phyloP scores from a whole-genome alignment of 2,113 vertebrate species.

The Lutjanus erythropterus region DNA sequence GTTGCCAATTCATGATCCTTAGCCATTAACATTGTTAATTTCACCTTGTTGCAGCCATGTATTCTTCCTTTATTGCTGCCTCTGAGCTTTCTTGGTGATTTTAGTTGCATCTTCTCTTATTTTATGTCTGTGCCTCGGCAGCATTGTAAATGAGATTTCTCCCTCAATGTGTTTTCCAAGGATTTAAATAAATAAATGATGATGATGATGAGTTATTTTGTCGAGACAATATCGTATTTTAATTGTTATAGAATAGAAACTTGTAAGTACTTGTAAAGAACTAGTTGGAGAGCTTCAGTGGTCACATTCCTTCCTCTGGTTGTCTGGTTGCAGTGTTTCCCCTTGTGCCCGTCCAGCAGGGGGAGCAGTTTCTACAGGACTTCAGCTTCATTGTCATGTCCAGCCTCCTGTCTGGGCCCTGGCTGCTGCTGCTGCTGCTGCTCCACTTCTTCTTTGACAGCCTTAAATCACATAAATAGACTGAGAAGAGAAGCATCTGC shows the following conservation, averaged over 20 bases:
- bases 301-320: neutral
- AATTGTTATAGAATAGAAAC: neutral
- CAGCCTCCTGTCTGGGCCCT: conserved; percentile 66
- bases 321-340: conserved; percentile 14
- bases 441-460: conserved; percentile 65
- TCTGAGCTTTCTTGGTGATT: no score
- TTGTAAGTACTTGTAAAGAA: neutral
- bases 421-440: conserved; percentile 45
- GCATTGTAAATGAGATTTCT: no score
- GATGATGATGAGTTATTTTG: no score
- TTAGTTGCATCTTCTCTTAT: no score
- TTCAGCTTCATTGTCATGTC: conserved; percentile 74
- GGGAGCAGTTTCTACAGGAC: conserved; percentile 69
- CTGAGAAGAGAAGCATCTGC: conserved; percentile 69
- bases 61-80: no score
- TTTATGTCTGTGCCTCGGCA: no score
- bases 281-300: neutral
- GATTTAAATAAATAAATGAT: no score
- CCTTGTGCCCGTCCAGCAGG: conserved; percentile 80
- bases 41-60: no score
- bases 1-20: no score
- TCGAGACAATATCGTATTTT: neutral
- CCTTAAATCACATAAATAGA: conserved; percentile 74
- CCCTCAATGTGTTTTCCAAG: no score
- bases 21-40: no score